phyloP scores from a whole-genome alignment of 2,888 invertebrate genomes.

The Dasypogon diadema region DNA sequence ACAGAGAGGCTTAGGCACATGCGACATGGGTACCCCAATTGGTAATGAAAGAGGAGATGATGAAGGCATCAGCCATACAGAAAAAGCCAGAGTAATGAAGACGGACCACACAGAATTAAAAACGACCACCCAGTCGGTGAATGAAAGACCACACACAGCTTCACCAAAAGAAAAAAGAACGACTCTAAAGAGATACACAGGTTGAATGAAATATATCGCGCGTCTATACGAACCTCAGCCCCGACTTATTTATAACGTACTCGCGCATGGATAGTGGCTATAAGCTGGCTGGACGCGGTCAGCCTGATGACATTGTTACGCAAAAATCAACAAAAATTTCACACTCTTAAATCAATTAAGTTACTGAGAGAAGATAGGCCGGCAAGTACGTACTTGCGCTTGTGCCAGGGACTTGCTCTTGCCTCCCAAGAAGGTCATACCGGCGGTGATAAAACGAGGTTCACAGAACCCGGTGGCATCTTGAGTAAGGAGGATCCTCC shows the following conservation, averaged over 20 bases:
- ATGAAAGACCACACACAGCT: constrained; percentile 60
- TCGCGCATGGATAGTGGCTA: constrained; percentile 10
- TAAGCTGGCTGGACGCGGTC: constrained; percentile 1
- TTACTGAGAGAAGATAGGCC: neutral
- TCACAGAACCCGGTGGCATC: neutral
- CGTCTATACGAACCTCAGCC: constrained; percentile 54
- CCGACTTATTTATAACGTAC: constrained; percentile 49
- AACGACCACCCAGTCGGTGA: constrained; percentile 60
- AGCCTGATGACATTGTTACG: constrained; percentile 44
- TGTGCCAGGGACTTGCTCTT: neutral
- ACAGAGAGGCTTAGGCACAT: constrained; percentile 42
- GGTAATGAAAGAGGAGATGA: constrained; percentile 51
- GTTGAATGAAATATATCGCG: constrained; percentile 59
- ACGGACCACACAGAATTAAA: constrained; percentile 60
- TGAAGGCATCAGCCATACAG: constrained; percentile 56
- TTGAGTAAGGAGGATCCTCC: neutral
- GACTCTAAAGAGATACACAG: constrained; percentile 53
- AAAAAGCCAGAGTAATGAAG: constrained; percentile 60
- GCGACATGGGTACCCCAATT: constrained; percentile 47
- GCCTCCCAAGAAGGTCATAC: constrained; percentile 24
- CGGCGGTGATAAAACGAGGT: neutral
- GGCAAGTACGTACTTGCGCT: neutral
- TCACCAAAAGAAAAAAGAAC: constrained; percentile 56
- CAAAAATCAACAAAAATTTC: constrained; percentile 47
- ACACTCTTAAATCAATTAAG: constrained; percentile 43